Percentiles rank a stretch among this genome's conserved stretches.
phyloP scores from a whole-genome alignment of 2,797 vertebrate genomes.

The Coracias cyanogaster region DNA sequence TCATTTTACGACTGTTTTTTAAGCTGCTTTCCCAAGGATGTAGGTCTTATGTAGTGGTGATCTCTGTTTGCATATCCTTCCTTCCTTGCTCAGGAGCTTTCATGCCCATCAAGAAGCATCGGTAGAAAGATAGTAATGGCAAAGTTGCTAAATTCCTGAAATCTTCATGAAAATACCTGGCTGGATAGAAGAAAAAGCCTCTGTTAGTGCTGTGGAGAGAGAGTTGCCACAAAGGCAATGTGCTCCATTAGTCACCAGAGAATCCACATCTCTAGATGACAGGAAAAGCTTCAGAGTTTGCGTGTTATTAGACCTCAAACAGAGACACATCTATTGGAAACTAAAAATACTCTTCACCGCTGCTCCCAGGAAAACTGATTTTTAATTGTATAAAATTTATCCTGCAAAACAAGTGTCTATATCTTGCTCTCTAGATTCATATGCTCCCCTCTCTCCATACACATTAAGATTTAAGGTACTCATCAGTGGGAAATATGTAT shows the following conservation, averaged over 20 bases:
- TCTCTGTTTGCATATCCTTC: neutral
- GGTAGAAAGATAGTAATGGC: neutral
- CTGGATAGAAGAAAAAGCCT: neutral
- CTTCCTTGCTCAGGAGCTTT: neutral
- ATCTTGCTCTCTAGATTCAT: neutral
- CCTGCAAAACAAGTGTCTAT: neutral
- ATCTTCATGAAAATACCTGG: neutral
- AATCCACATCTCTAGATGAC: slow-evolving; percentile 21
- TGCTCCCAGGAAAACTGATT: neutral
- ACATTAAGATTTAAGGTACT: slow-evolving; percentile 50
- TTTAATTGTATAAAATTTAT: slow-evolving; percentile 30
- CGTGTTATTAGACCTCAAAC: neutral
- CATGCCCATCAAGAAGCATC: neutral
- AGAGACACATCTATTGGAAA: slow-evolving; percentile 3
- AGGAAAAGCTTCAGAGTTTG: slow-evolving; percentile 3
- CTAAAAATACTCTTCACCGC: neutral
- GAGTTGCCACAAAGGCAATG: neutral
- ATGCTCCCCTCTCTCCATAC: neutral
- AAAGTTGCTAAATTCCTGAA: neutral
- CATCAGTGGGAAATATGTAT: slow-evolving; percentile 40
- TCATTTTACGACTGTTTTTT: neutral
- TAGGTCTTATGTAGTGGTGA: neutral
- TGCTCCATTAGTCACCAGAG: slow-evolving; percentile 7
- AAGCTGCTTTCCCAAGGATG: neutral
- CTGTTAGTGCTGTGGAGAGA: neutral